Percentiles rank a stretch among this genome's conserved stretches.
phyloP scores from a whole-genome alignment of 2,113 vertebrate species.

The Phaethon lepturus region DNA sequence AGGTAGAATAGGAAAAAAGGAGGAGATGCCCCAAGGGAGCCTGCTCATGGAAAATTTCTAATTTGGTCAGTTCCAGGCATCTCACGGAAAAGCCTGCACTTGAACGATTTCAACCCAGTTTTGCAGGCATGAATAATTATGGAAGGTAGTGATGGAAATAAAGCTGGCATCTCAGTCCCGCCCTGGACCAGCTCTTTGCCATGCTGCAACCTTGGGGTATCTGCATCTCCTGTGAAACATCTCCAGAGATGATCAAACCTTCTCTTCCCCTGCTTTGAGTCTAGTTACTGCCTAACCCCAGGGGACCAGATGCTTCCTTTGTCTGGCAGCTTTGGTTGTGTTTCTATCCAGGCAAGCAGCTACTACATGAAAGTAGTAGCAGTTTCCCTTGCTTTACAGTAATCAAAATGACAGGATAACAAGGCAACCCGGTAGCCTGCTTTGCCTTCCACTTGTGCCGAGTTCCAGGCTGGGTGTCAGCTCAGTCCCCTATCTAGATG shows the following conservation, averaged over 20 bases:
- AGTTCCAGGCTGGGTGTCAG: constrained; percentile 28
- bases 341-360: not conserved
- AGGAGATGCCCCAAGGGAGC: constrained; percentile 3
- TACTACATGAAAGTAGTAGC: not conserved
- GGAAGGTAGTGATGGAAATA: constrained; percentile 26
- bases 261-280: not conserved
- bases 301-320: not conserved
- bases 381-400: not conserved
- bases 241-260: not conserved
- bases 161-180: not conserved
- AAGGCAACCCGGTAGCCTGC: not conserved
- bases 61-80: constrained; percentile 23
- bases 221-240: not conserved
- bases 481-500: not conserved
- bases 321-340: not conserved
- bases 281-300: not conserved
- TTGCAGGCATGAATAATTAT: not conserved
- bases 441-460: not conserved
- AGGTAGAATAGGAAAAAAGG: constrained; percentile 5
- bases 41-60: constrained; percentile 32
- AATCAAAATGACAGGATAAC: constrained; percentile 26
- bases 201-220: not conserved
- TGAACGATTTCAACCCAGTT: constrained; percentile 15
- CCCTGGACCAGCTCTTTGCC: not conserved
- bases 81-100: not conserved